These are phyloP conservation scores for Toxotes lorentzi DNA, from an alignment of 2,797 vertebrate genomes.

Conservation along the genomic window DNA sequence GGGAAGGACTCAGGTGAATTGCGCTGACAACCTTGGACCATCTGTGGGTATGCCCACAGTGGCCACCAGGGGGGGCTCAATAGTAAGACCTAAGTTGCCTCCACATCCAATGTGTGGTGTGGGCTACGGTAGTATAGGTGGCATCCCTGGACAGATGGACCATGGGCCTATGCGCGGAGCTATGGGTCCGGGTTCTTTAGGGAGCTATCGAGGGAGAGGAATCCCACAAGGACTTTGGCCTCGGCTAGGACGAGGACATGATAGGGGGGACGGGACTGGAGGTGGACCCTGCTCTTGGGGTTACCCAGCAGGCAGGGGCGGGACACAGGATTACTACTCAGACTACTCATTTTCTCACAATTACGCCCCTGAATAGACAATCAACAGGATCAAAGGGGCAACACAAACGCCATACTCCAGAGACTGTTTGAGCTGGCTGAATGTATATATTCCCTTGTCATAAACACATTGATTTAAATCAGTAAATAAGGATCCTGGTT, in stretches of 20 bases:
- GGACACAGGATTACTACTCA: conserved; percentile 81
- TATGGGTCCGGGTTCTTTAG: conserved; percentile 77
- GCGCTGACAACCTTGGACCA: conserved; percentile 69
- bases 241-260: conserved; percentile 80
- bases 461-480: conserved; percentile 80
- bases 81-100: conserved; percentile 80
- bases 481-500: conserved; percentile 77
- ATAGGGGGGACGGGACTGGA: conserved; percentile 72
- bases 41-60: conserved; percentile 61
- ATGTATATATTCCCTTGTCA: conserved; percentile 88
- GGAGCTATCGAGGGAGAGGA: conserved; percentile 81
- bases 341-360: conserved; percentile 84
- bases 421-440: conserved; percentile 82
- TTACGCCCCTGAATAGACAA: conserved; percentile 84
- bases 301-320: conserved; percentile 82
- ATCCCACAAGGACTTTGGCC: conserved; percentile 79
- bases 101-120: conserved; percentile 68
- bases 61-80: conserved; percentile 75
- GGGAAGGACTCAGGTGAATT: conserved; percentile 79
- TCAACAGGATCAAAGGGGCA: conserved; percentile 60
- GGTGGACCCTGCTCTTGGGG: conserved; percentile 82
- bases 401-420: conserved; percentile 61
- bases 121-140: conserved; percentile 76
- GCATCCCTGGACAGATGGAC: conserved; percentile 74
- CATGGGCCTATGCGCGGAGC: conserved; percentile 69